A percentile compares a stretch with the other conserved stretches of the same genome.
These are phyloP conservation scores for Caenorhabditis zanzibari DNA, from an alignment of 2,888 invertebrate genomes.

Conservation along the genomic window DNA sequence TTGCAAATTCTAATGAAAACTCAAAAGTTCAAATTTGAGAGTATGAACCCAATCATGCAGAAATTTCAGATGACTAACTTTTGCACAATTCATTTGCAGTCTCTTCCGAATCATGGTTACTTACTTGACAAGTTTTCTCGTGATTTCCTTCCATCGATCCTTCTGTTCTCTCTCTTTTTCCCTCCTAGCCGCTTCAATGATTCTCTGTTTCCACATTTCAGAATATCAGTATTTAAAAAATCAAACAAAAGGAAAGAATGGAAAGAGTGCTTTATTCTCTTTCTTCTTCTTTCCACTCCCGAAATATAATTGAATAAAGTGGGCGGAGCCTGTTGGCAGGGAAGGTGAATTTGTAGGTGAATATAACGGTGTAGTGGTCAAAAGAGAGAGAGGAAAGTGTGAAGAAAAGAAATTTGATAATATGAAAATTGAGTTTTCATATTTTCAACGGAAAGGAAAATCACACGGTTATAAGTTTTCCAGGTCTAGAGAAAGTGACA, in stretches of 20 bases:
- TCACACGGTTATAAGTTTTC: conserved; percentile 7
- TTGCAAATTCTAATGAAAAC: neutral
- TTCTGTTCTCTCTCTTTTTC: conserved; percentile 52
- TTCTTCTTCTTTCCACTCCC: conserved; percentile 9
- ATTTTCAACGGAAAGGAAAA: neutral
- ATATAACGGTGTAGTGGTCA: neutral
- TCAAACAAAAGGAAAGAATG: neutral
- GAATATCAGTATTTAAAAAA: neutral
- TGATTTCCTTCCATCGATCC: conserved; percentile 49
- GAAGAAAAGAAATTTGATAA: conserved; percentile 11
- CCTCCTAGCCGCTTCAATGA: conserved; percentile 60
- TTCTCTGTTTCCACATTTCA: conserved; percentile 63
- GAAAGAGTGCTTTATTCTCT: conserved; percentile 36
- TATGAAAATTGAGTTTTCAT: conserved; percentile 18
- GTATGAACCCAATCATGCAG: neutral
- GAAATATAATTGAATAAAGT: conserved; percentile 49
- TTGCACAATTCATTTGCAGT: neutral
- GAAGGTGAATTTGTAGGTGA: conserved; percentile 40
- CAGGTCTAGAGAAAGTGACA: neutral
- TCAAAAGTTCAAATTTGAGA: neutral
- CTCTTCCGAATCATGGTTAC: neutral
- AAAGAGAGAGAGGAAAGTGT: neutral
- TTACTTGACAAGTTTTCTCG: conserved; percentile 43
- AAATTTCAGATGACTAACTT: neutral
- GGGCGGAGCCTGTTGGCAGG: conserved; percentile 28